A percentile compares a stretch with the other conserved stretches of the same genome.
Evolutionary conservation across 2,113 vertebrate genomes (phyloP).

Genomic region (Lanius ludovicianus): DNA sequence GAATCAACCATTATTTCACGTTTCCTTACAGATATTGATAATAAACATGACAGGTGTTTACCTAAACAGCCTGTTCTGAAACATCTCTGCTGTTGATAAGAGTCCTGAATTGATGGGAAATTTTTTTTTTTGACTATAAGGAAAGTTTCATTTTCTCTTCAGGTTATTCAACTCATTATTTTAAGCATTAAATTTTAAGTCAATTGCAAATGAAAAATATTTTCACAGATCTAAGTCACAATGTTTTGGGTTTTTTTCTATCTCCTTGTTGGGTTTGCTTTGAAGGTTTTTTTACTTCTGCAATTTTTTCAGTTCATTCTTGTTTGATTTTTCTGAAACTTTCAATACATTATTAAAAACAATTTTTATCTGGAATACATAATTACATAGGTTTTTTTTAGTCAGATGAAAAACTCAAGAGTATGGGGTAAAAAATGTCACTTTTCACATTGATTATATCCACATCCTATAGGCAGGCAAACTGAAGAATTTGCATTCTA

Average conservation of each 20-base stretch:
- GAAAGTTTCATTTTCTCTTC: neutral
- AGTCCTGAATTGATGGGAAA: neutral
- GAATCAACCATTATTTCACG: neutral
- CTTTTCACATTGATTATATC: neutral
- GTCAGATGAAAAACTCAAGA: neutral
- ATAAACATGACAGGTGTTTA: rapidly evolving
- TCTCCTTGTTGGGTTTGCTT: neutral
- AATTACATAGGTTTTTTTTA: rapidly evolving
- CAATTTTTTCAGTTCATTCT: neutral
- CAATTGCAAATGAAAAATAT: neutral
- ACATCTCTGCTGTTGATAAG: neutral
- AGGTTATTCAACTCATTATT: neutral
- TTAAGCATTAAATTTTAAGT: neutral
- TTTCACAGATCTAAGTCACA: neutral
- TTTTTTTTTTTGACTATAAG: neutral
- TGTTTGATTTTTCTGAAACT: neutral
- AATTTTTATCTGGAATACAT: neutral
- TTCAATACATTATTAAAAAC: neutral
- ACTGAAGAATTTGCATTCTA: neutral
- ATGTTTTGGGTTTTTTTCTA: neutral
- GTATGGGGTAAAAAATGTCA: neutral
- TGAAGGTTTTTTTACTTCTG: neutral
- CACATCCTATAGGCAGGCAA: neutral
- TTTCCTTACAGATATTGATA: neutral
- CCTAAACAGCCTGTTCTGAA: neutral